Evolutionary conservation across 1,140 invertebrate species (phyloP), one percentile per base, ranked within the genome.

Genomic region (Drosophila athabasca): DNA sequence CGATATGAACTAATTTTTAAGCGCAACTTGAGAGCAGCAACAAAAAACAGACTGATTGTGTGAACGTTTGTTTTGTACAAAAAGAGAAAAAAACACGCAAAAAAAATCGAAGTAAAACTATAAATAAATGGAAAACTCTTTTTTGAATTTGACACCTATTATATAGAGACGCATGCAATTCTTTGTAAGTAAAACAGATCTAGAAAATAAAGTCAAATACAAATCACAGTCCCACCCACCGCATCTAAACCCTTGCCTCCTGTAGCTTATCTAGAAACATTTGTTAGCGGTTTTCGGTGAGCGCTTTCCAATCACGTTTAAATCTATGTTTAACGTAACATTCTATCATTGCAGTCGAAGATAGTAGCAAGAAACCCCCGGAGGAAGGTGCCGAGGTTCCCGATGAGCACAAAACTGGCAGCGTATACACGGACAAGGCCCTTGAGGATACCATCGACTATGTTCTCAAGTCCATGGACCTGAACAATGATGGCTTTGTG

Each of bases 401-500:
- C 8, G 71, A 48, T 13, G 64, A 74, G n/a, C 60, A 87, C 9
- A 79, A 76, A 43, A 11, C 51, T 1, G 76, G 74, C 15, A 62
- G 44, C 9, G 69, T 88, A 5, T 91, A 91, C 50, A 93, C 92
- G 43, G 96, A 96, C 78, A 92, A 93, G 5, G 94, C 95, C 54
- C 88, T 96, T 0, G 73, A 91, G n/a, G 92, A 94, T 46, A 94
- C 95, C 60, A 94, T 96, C 41, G 96, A 97, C 80, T 93, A 94
- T 13, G 94, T 96, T 15, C 90, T 97, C 6, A 92, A 93, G 54
- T 93, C 94, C 61, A 94, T 96, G 81, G 96, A 97, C 89, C 91
- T 92, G n/a, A 95, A 97, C 90, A 93, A 94, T 19, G 96, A 97
- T 90, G 96, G 96, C 1, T 97, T 93, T 82, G 95, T 97, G 55